Conservation (phyloP, 2,888 invertebrate species). For the Himalopsyche tibetana region DNA sequence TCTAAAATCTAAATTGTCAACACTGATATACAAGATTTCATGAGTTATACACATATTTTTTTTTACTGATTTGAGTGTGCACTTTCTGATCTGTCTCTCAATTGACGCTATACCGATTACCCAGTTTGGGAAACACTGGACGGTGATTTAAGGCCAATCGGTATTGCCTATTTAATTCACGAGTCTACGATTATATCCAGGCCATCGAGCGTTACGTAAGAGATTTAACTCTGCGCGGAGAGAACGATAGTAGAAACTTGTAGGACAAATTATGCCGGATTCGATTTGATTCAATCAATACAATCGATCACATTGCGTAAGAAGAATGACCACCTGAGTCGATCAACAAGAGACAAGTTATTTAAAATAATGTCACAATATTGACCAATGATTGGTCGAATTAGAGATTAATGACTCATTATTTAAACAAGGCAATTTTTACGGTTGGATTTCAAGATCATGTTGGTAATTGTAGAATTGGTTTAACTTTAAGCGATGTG, state of each 20-base stretch:
- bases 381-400: background rate
- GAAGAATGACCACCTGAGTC: conserved; percentile 10
- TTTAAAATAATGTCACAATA: background rate
- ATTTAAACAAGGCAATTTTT: background rate
- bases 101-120: no score
- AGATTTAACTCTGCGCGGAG: background rate
- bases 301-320: background rate
- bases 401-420: no score
- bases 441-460: conserved; percentile 3
- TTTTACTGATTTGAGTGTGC: no score
- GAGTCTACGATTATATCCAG: background rate
- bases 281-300: background rate
- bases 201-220: background rate
- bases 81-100: no score
- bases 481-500: no score
- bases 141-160: background rate
- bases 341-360: background rate
- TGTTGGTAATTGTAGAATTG: no score
- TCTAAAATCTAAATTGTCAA: no score
- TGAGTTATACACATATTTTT: no score
- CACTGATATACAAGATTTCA: no score
- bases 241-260: background rate
- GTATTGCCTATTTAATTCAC: background rate
- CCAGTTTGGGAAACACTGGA: background rate
- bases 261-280: background rate